Evolutionary conservation across 2,888 invertebrate genomes (phyloP).

Genomic region (Cerastis leucographa): DNA sequence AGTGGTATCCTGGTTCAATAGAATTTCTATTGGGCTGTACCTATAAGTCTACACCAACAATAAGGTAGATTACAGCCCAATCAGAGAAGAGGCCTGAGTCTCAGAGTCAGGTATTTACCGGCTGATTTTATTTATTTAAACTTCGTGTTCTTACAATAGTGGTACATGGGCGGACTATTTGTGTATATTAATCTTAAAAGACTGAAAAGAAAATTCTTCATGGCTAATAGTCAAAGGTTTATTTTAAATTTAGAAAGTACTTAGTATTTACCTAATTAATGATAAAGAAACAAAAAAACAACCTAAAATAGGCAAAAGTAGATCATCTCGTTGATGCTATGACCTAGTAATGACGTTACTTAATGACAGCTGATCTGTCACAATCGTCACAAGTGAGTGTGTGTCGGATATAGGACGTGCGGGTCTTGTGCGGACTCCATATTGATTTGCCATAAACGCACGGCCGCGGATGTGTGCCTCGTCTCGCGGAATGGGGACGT

Average conservation of each 20-base stretch:
- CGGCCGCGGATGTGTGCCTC: slow-evolving; percentile 12
- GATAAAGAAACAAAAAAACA: background rate
- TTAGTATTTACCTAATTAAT: background rate
- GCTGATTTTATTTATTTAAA: background rate
- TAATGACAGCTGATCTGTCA: slow-evolving; percentile 6
- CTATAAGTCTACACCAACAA: background rate
- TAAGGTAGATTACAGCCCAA: background rate
- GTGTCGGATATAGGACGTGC: background rate
- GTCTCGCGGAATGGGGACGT: slow-evolving; percentile 6
- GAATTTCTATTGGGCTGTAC: background rate
- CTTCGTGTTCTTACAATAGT: background rate
- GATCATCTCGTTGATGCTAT: background rate
- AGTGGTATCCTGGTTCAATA: background rate
- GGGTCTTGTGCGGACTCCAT: background rate
- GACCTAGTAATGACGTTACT: background rate
- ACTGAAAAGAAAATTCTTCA: background rate
- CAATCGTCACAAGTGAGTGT: background rate
- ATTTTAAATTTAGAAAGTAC: background rate
- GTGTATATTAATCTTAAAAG: background rate
- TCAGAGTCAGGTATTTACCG: background rate
- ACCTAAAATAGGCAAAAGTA: background rate
- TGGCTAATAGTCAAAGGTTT: background rate
- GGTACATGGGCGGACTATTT: background rate
- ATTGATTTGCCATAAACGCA: slow-evolving; percentile 9
- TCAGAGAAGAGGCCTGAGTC: background rate